Percentiles rank a stretch among this genome's conserved stretches.
These are phyloP conservation scores for Hylyphantes graminicola DNA, from an alignment of 1,140 invertebrate species.

Conservation along the genomic window DNA sequence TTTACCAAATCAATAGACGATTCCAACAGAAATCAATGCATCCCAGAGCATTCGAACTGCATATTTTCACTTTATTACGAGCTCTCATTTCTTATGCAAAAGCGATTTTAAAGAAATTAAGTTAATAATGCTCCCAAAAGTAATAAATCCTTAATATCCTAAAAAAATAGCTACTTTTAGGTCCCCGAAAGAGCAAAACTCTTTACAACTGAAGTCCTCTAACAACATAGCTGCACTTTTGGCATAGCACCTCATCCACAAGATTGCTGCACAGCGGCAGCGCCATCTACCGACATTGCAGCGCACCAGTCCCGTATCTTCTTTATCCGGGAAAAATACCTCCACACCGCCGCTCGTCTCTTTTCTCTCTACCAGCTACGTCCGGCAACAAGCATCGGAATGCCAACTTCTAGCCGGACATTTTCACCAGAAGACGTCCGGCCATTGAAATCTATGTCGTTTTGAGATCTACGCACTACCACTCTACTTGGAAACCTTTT, in stretches of 20 bases:
- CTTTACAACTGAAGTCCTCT: no score
- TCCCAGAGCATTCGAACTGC: no score
- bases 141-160: no score
- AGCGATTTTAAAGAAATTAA: no score
- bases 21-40: no score
- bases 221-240: no score
- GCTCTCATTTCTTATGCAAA: no score
- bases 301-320: not conserved
- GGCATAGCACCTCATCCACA: not conserved
- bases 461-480: not conserved
- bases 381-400: constrained; percentile 11
- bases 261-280: constrained; percentile 13
- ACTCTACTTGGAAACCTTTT: not conserved
- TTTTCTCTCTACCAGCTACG: constrained; percentile 4
- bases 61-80: no score
- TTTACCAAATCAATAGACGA: no score
- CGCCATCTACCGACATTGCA: constrained; percentile 12
- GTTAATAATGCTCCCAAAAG: no score
- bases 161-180: no score
- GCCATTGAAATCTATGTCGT: not conserved
- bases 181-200: no score
- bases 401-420: not conserved
- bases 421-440: not conserved
- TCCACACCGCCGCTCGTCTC: not conserved
- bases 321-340: not conserved